Evolutionary conservation across 2,888 invertebrate species (phyloP).

Genomic region (Aromia moschata): DNA sequence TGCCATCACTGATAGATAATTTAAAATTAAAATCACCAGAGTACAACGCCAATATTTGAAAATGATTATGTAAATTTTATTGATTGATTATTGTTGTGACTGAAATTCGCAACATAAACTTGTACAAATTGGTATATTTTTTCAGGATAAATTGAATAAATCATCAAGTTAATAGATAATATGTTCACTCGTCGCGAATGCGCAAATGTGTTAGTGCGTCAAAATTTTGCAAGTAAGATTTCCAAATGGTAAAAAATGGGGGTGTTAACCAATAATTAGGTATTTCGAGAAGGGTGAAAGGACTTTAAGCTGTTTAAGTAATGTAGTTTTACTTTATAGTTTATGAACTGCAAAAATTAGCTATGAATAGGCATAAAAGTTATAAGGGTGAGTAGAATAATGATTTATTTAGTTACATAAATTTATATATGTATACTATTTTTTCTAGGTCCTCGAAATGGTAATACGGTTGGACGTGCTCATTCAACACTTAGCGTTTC

Average conservation of each 20-base stretch:
- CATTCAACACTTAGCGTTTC: constrained; percentile 61
- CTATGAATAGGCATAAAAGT: constrained; percentile 34
- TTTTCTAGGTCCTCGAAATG: constrained; percentile 40
- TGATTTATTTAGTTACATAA: too few species aligned
- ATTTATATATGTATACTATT: too few species aligned
- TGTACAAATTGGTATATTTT: too few species aligned
- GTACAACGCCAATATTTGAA: constrained; percentile 5
- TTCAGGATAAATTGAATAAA: background rate
- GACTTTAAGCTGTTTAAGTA: background rate
- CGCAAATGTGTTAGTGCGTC: constrained; percentile 1
- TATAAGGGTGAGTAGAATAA: constrained; percentile 31
- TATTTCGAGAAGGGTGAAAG: background rate
- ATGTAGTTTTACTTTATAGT: background rate
- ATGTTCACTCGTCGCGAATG: background rate
- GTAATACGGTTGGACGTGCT: constrained; percentile 55
- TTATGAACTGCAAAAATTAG: background rate
- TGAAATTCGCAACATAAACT: background rate
- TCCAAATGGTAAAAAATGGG: background rate
- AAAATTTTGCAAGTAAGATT: constrained; percentile 13
- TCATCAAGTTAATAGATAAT: background rate
- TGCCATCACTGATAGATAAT: too few species aligned
- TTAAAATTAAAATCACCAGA: background rate
- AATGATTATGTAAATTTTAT: constrained; percentile 8
- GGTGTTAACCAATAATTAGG: background rate
- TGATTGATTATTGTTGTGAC: background rate